A percentile compares a stretch with the other conserved stretches of the same genome.
Evolutionary conservation across 2,113 vertebrate genomes (phyloP).

Genomic region (Helogale parvula): DNA sequence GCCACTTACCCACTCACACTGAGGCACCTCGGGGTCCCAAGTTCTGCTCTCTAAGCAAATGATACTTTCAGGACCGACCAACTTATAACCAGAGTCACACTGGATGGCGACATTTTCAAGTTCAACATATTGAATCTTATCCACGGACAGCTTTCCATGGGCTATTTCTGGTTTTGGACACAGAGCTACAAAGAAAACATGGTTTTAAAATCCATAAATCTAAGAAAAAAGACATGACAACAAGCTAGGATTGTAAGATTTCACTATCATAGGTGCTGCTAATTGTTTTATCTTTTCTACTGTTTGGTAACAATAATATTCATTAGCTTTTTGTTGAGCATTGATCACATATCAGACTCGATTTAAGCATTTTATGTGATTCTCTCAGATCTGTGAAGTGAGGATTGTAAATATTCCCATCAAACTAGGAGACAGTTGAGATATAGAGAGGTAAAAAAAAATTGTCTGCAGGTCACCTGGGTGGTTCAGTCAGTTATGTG

Average conservation of each 20-base stretch:
- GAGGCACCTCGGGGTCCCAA: constrained; percentile 75
- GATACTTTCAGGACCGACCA: background rate
- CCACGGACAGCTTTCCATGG: constrained; percentile 26
- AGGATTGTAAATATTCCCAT: background rate
- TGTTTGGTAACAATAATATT: background rate
- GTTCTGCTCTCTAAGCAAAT: constrained; percentile 47
- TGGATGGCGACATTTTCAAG: constrained; percentile 26
- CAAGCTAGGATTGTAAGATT: background rate
- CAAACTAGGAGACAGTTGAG: background rate
- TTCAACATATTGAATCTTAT: background rate
- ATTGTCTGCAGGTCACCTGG: no score
- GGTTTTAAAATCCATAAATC: background rate
- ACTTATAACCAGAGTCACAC: constrained; percentile 64
- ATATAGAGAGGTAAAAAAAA: background rate
- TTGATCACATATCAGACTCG: background rate
- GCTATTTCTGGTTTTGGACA: constrained; percentile 60
- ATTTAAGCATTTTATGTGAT: background rate
- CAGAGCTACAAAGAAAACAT: constrained; percentile 55
- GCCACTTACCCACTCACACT: constrained; percentile 71
- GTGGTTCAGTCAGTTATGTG: no score
- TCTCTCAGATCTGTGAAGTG: background rate
- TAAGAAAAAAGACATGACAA: background rate
- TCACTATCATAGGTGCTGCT: background rate
- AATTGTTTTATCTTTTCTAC: background rate
- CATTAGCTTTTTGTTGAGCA: background rate